Evolutionary conservation across 2,888 invertebrate genomes (phyloP).

Genomic region (Volucella inflata): DNA sequence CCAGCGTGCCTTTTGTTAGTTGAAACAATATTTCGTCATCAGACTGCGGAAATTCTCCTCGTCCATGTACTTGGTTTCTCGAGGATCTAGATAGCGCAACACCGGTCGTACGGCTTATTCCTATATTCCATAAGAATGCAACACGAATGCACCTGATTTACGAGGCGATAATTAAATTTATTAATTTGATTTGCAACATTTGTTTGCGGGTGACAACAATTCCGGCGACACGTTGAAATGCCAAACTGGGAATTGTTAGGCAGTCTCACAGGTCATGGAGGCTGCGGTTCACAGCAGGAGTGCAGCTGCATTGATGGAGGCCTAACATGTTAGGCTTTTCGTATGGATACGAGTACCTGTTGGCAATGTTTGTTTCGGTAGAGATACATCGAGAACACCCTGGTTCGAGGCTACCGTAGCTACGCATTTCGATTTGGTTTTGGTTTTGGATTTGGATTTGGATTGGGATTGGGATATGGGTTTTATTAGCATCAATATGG

Average conservation of each 20-base stretch:
- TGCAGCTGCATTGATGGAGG: slow-evolving; percentile 52
- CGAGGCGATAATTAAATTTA: slow-evolving; percentile 77
- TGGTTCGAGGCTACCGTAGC: slow-evolving; percentile 52
- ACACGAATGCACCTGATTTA: slow-evolving; percentile 64
- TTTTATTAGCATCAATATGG: slow-evolving; percentile 65
- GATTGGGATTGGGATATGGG: slow-evolving; percentile 49
- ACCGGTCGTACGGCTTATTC: not conserved
- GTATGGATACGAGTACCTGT: slow-evolving; percentile 46
- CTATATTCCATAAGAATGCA: not conserved
- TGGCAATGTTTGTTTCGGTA: slow-evolving; percentile 32
- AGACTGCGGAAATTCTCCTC: slow-evolving; percentile 51
- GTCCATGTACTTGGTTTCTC: slow-evolving; percentile 20
- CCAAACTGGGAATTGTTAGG: slow-evolving; percentile 29
- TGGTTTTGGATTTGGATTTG: slow-evolving; percentile 44
- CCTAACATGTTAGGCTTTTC: not conserved
- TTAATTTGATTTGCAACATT: slow-evolving; percentile 74
- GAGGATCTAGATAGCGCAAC: slow-evolving; percentile 52
- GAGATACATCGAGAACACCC: slow-evolving; percentile 60
- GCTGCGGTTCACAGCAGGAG: slow-evolving; percentile 50
- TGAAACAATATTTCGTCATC: slow-evolving; percentile 55
- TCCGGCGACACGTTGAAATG: slow-evolving; percentile 23
- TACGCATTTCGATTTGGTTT: slow-evolving; percentile 50
- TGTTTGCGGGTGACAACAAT: slow-evolving; percentile 63
- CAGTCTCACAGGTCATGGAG: slow-evolving; percentile 19
- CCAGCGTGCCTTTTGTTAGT: slow-evolving; percentile 28